These are phyloP conservation scores for Casuarius casuarius DNA, from an alignment of 2,113 vertebrate genomes.

Conservation along the genomic window DNA sequence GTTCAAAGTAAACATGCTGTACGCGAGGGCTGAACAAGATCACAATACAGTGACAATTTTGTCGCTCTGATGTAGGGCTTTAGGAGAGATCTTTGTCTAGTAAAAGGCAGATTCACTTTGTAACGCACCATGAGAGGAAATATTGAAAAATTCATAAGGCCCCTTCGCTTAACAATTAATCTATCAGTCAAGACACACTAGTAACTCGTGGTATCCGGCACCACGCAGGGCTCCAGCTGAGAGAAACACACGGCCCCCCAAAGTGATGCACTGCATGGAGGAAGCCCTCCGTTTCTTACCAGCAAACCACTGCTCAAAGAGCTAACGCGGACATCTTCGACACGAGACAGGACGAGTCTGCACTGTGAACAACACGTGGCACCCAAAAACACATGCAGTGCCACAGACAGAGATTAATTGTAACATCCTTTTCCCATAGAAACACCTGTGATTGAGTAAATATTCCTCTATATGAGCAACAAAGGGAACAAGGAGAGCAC, in stretches of 20 bases:
- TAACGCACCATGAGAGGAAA: conserved; percentile 70
- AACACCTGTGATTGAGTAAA: not conserved
- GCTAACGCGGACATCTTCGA: not conserved
- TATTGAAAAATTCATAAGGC: conserved; percentile 77
- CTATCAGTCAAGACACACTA: conserved; percentile 55
- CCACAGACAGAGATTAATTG: rapidly evolving
- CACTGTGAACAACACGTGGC: not conserved
- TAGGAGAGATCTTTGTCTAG: conserved; percentile 23
- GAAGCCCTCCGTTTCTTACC: not conserved
- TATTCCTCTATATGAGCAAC: rapidly evolving
- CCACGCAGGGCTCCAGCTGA: not conserved
- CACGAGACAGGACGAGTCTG: not conserved
- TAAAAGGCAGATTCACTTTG: conserved; percentile 60
- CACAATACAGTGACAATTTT: conserved; percentile 55
- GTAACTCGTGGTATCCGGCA: conserved; percentile 75
- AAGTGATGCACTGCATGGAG: not conserved
- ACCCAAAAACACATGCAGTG: not conserved
- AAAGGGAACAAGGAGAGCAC: not conserved
- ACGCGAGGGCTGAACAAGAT: conserved; percentile 66
- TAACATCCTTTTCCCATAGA: not conserved
- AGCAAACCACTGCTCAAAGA: not conserved
- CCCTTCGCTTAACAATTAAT: conserved; percentile 85
- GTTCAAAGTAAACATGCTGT: conserved; percentile 66
- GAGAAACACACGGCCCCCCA: not conserved
- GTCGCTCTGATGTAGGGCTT: conserved; percentile 66